Conservation (phyloP, 2,113 vertebrate species). For the Phyllostomus hastatus region DNA sequence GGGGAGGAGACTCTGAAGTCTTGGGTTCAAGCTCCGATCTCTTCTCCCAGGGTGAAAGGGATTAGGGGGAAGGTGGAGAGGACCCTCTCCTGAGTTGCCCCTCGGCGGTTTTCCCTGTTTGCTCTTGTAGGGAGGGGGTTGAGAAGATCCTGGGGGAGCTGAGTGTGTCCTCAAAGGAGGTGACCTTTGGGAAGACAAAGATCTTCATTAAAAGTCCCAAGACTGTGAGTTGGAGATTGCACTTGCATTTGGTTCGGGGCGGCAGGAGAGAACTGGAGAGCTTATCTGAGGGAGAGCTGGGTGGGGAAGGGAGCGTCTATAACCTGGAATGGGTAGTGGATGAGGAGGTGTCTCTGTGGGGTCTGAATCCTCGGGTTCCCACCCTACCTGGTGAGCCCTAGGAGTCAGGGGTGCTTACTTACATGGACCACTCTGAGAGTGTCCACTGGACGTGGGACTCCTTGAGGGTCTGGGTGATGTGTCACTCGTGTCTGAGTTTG, state of each 20-base stretch:
- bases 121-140: conserved; percentile 71
- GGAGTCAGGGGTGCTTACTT: neutral
- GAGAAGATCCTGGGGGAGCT: conserved; percentile 73
- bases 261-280: neutral
- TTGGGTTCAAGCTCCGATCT: neutral
- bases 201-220: conserved; percentile 84
- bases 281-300: neutral
- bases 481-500: neutral
- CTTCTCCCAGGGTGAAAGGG: neutral
- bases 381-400: neutral
- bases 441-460: neutral
- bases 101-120: neutral
- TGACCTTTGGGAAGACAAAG: conserved; percentile 83
- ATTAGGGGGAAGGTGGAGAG: neutral
- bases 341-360: neutral
- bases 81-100: rapidly evolving
- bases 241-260: rapidly evolving
- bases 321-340: neutral
- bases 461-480: neutral
- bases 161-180: conserved; percentile 65
- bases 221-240: conserved; percentile 75
- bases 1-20: neutral
- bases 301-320: no score
- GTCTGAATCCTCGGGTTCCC: neutral
- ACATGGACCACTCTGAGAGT: neutral